Percentiles rank a stretch among this genome's conserved stretches.
These are phyloP conservation scores for Orbicella faveolata DNA, from an alignment of 64 coral and sea anemone species.

Conservation along the genomic window DNA sequence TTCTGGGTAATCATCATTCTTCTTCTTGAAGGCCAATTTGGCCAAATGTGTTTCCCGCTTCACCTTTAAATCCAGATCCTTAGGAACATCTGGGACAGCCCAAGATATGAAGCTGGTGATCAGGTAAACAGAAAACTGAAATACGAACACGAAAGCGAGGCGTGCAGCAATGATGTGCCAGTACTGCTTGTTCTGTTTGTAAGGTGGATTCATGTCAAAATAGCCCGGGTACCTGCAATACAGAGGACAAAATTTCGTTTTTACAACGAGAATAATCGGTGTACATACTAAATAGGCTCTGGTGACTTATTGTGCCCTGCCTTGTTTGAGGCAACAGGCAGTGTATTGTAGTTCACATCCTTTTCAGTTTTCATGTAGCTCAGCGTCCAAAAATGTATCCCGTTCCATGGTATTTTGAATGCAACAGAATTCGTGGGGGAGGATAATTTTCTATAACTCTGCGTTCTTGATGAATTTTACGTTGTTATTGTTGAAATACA, in stretches of 20 bases:
- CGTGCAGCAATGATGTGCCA: conserved; percentile 75
- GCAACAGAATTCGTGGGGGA: no score
- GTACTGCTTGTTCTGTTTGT: conserved; percentile 78
- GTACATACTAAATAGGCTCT: background rate
- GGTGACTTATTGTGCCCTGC: no score
- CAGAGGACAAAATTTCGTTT: background rate
- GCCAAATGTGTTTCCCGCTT: conserved; percentile 62
- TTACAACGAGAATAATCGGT: background rate
- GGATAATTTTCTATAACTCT: no score
- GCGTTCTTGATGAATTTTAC: no score
- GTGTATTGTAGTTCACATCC: no score
- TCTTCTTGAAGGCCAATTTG: conserved; percentile 19
- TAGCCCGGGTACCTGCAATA: conserved; percentile 53
- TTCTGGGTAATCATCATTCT: background rate
- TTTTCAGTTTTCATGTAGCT: no score
- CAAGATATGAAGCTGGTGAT: conserved; percentile 71
- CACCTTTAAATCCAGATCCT: conserved; percentile 44
- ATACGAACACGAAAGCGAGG: conserved; percentile 83
- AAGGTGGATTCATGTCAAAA: conserved; percentile 47
- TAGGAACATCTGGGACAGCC: conserved; percentile 62
- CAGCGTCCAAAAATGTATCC: no score
- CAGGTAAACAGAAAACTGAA: conserved; percentile 72
- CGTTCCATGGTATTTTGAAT: no score
- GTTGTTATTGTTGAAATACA: no score
- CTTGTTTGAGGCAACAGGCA: no score